Conservation (phyloP, 2,888 invertebrate genomes). For the Cataglyphis livida region DNA sequence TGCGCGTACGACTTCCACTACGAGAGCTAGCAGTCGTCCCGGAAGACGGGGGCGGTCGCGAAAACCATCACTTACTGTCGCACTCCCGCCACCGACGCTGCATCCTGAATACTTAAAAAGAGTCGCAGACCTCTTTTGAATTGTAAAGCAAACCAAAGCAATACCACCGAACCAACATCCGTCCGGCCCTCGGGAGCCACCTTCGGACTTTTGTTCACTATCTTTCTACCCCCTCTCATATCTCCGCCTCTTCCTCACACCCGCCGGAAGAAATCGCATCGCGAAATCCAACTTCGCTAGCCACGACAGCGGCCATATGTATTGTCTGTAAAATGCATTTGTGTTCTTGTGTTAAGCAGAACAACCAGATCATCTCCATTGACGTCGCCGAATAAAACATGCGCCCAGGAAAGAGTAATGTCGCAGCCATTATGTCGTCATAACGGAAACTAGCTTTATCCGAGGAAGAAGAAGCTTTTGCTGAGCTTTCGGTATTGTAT, state of each 20-base stretch:
- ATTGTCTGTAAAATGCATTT: constrained; percentile 47
- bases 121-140: constrained; percentile 78
- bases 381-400: constrained; percentile 49
- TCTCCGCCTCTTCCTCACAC: not conserved
- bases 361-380: constrained; percentile 46
- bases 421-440: constrained; percentile 37
- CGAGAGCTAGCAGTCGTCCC: constrained; percentile 10
- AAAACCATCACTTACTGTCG: constrained; percentile 69
- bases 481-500: constrained; percentile 22
- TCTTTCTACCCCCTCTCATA: not conserved
- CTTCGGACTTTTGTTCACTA: constrained; percentile 47
- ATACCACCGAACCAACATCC: constrained; percentile 67
- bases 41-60: constrained; percentile 51
- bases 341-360: constrained; percentile 45
- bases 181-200: constrained; percentile 32
- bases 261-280: constrained; percentile 31
- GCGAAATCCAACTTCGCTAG: constrained; percentile 26
- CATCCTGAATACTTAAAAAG: constrained; percentile 78
- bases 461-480: not conserved
- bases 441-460: constrained; percentile 13
- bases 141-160: constrained; percentile 80
- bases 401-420: constrained; percentile 32
- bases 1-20: constrained; percentile 20
- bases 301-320: constrained; percentile 35
- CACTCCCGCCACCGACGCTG: constrained; percentile 66